phyloP scores from a whole-genome alignment of 2,113 vertebrate species.

The Mesembrinibis cayennensis region DNA sequence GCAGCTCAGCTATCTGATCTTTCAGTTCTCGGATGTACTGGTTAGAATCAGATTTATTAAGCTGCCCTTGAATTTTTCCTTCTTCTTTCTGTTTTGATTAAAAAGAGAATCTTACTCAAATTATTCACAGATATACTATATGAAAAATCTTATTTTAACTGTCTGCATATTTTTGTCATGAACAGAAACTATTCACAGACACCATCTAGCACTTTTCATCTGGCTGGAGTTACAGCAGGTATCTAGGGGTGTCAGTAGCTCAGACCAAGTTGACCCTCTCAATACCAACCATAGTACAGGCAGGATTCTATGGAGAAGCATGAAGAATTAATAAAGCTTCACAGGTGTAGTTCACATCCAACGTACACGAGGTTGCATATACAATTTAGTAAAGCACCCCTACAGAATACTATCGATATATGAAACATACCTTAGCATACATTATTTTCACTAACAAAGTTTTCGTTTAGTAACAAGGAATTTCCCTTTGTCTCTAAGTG shows the following conservation, averaged over 20 bases:
- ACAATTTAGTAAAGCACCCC: background rate
- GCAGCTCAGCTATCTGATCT: conserved; percentile 94
- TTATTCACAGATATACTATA: background rate
- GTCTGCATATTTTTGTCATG: background rate
- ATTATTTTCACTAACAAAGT: background rate
- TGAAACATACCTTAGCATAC: background rate
- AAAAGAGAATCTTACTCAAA: conserved; percentile 23
- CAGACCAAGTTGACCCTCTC: background rate
- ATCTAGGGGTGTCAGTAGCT: background rate
- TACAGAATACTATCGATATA: background rate
- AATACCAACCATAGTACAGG: background rate
- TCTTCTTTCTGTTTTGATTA: conserved; percentile 91
- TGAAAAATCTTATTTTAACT: background rate
- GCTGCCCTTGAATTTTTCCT: conserved; percentile 95
- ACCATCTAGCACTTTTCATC: background rate
- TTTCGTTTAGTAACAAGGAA: background rate
- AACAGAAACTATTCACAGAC: background rate
- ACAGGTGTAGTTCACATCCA: background rate
- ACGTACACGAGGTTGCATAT: background rate
- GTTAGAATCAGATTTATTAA: conserved; percentile 93
- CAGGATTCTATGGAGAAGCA: background rate
- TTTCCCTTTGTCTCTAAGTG: background rate
- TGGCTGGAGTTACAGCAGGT: background rate
- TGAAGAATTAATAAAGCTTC: background rate
- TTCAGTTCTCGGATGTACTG: conserved; percentile 96